phyloP scores from a whole-genome alignment of 2,797 vertebrate genomes.

The Lerista edwardsae region DNA sequence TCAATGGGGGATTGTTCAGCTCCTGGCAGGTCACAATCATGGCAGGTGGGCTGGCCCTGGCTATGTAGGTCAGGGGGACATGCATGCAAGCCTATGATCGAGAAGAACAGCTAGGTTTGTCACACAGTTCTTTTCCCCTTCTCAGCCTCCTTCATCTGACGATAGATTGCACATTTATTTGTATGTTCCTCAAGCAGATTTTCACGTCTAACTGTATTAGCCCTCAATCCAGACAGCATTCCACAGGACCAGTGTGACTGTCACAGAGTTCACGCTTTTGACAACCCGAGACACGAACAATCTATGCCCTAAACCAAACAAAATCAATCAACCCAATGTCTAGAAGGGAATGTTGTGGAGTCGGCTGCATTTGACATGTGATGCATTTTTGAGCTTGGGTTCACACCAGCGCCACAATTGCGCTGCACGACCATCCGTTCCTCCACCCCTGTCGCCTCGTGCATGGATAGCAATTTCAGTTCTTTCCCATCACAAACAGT shows the following conservation, averaged over 20 bases:
- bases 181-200: background rate
- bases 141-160: background rate
- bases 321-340: conserved; percentile 36
- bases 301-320: conserved; percentile 48
- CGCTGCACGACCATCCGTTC: background rate
- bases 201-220: background rate
- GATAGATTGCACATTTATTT: rapidly evolving
- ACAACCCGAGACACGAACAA: conserved; percentile 27
- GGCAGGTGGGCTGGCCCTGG: no score
- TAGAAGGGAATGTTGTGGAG: conserved; percentile 30
- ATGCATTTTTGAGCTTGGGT: conserved; percentile 9
- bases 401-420: conserved; percentile 11
- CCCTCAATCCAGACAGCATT: background rate
- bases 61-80: background rate
- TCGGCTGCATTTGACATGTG: conserved; percentile 45
- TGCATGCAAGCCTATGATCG: background rate
- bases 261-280: conserved; percentile 16
- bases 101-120: background rate
- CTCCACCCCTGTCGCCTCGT: background rate
- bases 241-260: background rate
- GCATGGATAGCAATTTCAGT: background rate
- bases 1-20: no score
- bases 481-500: conserved; percentile 13
- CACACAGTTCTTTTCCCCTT: background rate
- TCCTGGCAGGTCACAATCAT: no score